Evolutionary conservation across 2,888 invertebrate species (phyloP), one percentile per base, ranked within the genome.

Genomic region (Lucinisca nassula): DNA sequence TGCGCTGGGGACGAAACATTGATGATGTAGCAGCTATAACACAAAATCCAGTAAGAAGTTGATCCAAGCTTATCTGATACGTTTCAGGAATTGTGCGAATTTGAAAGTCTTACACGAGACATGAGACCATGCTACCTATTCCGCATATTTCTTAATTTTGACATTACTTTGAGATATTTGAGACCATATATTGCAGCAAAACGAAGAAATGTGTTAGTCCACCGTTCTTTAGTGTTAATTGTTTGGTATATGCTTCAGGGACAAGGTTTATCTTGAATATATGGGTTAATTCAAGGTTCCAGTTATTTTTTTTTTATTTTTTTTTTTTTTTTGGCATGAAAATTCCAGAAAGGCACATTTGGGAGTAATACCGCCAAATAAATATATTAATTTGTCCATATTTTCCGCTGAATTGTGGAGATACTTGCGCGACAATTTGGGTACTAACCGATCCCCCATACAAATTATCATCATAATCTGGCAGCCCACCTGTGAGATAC

Each of bases 401-500:
- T 67, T 67, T 67, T 67, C 17, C 35, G 32, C 21, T 67, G 32
- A 67, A 67, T 67, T 35, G 32, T 67, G 6, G n/a, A 2, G 67
- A 17, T 1, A 67, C 17, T 35, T 67, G 67, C 6, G 67, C 21
- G 21, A 10, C 35, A 35, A 67, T 35, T 2, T 32, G 67, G 17
- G 67, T 67, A 3, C 35, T 67, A 12, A 67, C 17, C 2, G 35
- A 35, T 67, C 35, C 35, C 32, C 67, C 67, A 21, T 67, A 67
- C 1, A 4, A 10, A 35, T 10, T 2, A 17, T 32, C 17, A 67
- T 67, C 67, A 67, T 35, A 67, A 32, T 67, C 67, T 21, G 67
- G 67, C 67, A 67, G 67, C 67, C 35, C 67, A 67, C 67, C 67
- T 67, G 67, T 67, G 2, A 67, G 67, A 2, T 67, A 35, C 67